Evolutionary conservation across 1,140 invertebrate species (phyloP).

Genomic region (Drosophila bipectinata): DNA sequence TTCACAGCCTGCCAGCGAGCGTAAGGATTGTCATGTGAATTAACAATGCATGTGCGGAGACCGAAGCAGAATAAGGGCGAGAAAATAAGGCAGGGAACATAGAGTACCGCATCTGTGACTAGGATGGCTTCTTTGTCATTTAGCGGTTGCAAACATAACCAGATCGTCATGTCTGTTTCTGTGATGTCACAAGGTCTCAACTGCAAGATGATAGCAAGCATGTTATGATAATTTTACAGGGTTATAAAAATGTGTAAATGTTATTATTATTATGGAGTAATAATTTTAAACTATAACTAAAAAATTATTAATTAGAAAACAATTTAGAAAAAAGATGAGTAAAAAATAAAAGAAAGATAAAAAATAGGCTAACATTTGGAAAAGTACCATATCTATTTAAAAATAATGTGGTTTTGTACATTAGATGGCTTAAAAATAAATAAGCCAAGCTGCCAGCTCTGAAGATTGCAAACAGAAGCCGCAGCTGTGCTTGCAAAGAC

Average conservation of each 20-base stretch:
- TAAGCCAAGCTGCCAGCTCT: neutral
- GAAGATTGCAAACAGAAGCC: neutral
- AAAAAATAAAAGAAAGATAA: neutral
- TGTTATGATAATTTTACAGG: too few relatives aligned
- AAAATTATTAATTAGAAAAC: too few relatives aligned
- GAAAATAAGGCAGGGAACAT: neutral
- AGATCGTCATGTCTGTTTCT: constrained; percentile 6
- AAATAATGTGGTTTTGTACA: neutral
- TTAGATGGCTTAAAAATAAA: neutral
- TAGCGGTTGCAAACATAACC: constrained; percentile 50
- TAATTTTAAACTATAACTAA: too few relatives aligned
- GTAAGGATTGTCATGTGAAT: constrained; percentile 66
- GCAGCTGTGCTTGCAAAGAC: constrained; percentile 19
- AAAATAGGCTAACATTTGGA: neutral
- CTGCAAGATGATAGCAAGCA: neutral
- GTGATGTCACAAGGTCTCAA: neutral
- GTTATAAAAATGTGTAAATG: too few relatives aligned
- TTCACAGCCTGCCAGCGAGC: constrained; percentile 65
- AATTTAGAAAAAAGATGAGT: too few relatives aligned
- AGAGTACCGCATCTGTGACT: constrained; percentile 23
- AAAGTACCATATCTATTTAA: neutral
- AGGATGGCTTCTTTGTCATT: constrained; percentile 45
- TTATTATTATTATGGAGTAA: too few relatives aligned
- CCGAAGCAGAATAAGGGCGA: constrained; percentile 18
- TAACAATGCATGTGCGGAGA: constrained; percentile 62